Conservation (phyloP, 2,113 vertebrate species). For the Eclectus roratus region DNA sequence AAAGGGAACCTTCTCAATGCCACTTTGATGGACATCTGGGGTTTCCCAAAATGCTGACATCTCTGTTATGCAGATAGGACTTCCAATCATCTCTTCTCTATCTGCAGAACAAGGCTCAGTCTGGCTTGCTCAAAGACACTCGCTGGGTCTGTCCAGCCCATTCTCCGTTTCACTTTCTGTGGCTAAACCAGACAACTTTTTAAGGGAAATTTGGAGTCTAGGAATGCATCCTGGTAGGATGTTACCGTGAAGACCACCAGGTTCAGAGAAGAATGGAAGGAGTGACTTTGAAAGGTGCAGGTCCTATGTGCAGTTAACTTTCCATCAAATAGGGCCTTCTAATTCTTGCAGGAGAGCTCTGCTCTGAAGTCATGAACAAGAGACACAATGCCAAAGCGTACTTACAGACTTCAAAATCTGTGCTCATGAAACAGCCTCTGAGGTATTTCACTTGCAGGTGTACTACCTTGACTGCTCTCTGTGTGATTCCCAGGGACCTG, state of each 20-base stretch:
- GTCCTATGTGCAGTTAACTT: background rate
- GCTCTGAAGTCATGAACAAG: background rate
- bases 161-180: background rate
- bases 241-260: background rate
- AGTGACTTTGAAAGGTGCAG: background rate
- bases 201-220: background rate
- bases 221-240: background rate
- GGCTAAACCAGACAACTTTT: background rate
- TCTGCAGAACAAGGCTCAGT: background rate
- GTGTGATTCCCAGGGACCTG: background rate
- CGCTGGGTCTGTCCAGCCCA: background rate
- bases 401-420: background rate
- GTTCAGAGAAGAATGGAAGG: background rate
- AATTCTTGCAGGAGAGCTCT: background rate
- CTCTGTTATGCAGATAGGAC: background rate
- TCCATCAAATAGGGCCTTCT: background rate
- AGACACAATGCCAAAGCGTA: accelerated
- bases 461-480: background rate
- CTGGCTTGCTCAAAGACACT: background rate
- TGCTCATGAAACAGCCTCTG: background rate
- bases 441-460: background rate
- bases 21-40: background rate
- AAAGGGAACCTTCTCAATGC: background rate
- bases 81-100: background rate
- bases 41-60: background rate